Evolutionary conservation across 2,797 vertebrate species (phyloP).

Genomic region (Emys orbicularis): DNA sequence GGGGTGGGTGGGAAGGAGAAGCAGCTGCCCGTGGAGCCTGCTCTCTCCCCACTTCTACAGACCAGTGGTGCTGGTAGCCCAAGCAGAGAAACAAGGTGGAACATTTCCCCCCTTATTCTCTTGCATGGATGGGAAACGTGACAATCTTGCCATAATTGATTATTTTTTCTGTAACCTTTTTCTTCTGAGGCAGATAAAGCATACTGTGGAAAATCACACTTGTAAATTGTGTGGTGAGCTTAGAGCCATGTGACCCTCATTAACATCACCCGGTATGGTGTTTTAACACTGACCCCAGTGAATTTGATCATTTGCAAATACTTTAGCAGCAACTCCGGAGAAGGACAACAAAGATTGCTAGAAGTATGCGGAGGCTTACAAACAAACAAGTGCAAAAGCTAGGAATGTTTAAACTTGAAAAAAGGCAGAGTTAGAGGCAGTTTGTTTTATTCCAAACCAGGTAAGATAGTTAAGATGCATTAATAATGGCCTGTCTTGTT

Average conservation of each 20-base stretch:
- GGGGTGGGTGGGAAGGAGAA: no score
- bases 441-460: not conserved
- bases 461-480: accelerated
- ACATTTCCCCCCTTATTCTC: not conserved
- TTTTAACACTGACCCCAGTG: not conserved
- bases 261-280: not conserved
- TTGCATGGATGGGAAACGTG: not conserved
- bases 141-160: not conserved
- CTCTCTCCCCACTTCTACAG: not conserved
- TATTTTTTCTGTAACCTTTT: not conserved
- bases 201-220: not conserved
- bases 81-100: not conserved
- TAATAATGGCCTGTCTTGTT: not conserved
- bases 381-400: not conserved
- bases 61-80: not conserved
- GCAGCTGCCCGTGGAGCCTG: not conserved
- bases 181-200: not conserved
- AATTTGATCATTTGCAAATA: not conserved
- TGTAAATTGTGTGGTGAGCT: not conserved
- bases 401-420: not conserved
- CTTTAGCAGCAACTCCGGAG: accelerated
- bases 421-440: not conserved
- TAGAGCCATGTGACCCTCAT: not conserved
- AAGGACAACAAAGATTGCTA: not conserved
- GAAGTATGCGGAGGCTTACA: not conserved